Base-by-base conservation (phyloP, 1,140 invertebrate species). In the Olivierus martensii region DNA sequence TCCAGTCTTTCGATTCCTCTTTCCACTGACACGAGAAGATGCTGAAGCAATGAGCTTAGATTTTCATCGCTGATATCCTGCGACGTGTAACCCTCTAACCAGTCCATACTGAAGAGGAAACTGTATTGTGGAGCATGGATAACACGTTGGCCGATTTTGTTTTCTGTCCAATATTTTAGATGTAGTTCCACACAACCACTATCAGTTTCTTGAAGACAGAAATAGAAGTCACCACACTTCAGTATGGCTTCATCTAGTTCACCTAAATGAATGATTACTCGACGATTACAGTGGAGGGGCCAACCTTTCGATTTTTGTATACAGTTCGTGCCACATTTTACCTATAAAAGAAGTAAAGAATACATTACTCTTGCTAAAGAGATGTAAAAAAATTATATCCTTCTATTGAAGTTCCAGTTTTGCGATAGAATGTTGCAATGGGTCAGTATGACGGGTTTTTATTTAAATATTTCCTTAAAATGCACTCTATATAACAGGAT, bases 1-100 rank as follows among this genome's bases (percentile, higher is more conserved):
- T 51, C 41, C 11, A 59, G 50, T 34, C 58, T 21, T 14, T 59
- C 53, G 12, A 59, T 57, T 2, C 58, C 58, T 57, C 52, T 59
- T 35, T 59, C 58, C 2, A 59, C 58, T 1, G 55, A 53, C 5
- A 59, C 49, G 7, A 59, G 50, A 18, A 59, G 50, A 36, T 57
- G 49, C 35, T 57, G 55, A 35, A 59, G 44, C 36, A 50, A 47
- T 9, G 49, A 39, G 42, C 55, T 54, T 37, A 57, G 35, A 36
- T 57, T 52, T 18, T 59, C 58, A 44, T 59, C 58, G n/a, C 37
- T 57, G 10, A 48, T 49, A 39, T 53, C 43, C 15, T 57, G 49
- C 10, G 52, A 37, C 35, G 36, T 41, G 21, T 55, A 41, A 28
- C 45, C 37, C 43, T 49, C 44, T 42, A 54, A 46, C 52, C 55